phyloP scores from a whole-genome alignment of 1,140 invertebrate species.

The Scaptomyza graminum region DNA sequence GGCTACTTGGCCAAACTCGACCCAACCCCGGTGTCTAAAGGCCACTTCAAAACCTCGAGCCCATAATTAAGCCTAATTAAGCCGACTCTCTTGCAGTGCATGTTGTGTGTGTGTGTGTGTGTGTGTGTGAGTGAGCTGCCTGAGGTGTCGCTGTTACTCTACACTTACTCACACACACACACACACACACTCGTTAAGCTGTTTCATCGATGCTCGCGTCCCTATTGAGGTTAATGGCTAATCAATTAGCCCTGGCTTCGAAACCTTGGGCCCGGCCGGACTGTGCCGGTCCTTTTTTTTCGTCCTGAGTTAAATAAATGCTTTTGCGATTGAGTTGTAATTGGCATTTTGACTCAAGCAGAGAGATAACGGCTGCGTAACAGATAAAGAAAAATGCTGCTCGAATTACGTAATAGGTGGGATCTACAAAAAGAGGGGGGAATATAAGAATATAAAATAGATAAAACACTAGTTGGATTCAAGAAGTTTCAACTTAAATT shows the following conservation, averaged over 20 bases:
- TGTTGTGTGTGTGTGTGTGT: constrained; percentile 3
- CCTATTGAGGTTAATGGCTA: constrained; percentile 78
- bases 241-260: constrained; percentile 64
- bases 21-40: constrained; percentile 7
- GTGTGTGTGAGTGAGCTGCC: constrained; percentile 20
- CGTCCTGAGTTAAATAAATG: constrained; percentile 39
- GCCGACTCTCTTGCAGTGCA: constrained; percentile 8
- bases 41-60: constrained; percentile 31
- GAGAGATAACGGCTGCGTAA: not conserved
- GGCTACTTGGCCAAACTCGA: constrained; percentile 40
- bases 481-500: too few species aligned
- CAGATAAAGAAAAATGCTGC: constrained; percentile 11
- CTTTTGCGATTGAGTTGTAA: constrained; percentile 71
- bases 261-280: constrained; percentile 17
- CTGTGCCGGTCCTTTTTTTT: not conserved
- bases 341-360: constrained; percentile 40
- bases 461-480: not conserved
- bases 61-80: constrained; percentile 77
- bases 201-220: constrained; percentile 25
- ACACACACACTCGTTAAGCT: not conserved
- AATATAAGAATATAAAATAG: not conserved
- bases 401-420: constrained; percentile 30
- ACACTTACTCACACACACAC: not conserved
- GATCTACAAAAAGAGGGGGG: not conserved
- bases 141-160: constrained; percentile 58